These are phyloP conservation scores for Aleiodes sp. DNA, from an alignment of 1,140 invertebrate genomes.

Conservation along the genomic window DNA sequence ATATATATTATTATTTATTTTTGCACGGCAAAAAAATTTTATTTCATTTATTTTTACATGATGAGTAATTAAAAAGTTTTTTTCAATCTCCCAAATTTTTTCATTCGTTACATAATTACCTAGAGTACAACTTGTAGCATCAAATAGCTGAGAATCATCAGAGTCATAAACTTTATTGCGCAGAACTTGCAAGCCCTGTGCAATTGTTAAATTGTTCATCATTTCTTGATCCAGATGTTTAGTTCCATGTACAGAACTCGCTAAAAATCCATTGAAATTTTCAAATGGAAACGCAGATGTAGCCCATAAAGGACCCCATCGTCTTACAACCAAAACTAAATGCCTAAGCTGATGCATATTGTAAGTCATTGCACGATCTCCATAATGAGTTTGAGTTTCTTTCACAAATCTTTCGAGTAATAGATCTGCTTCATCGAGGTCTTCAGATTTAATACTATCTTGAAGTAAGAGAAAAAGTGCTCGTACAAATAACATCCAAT, in stretches of 20 bases:
- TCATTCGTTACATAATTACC: background rate
- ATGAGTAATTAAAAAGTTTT: background rate
- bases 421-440: no score
- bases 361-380: no score
- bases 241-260: constrained; percentile 39
- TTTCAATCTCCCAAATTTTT: background rate
- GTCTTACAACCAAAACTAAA: no score
- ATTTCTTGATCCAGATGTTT: constrained; percentile 42
- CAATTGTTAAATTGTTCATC: constrained; percentile 35
- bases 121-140: background rate
- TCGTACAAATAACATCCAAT: constrained; percentile 40
- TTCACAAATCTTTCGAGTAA: no score
- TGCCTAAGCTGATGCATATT: no score
- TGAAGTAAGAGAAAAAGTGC: constrained; percentile 36
- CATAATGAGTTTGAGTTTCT: no score
- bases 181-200: constrained; percentile 31
- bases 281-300: no score
- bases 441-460: no score
- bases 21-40: constrained; percentile 1
- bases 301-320: no score
- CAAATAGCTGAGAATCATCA: background rate
- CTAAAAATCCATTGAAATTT: no score
- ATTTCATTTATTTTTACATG: background rate
- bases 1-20: background rate
- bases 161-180: constrained; percentile 18